Evolutionary conservation across 2,888 invertebrate genomes (phyloP).

Genomic region (Parochlus steinenii): DNA sequence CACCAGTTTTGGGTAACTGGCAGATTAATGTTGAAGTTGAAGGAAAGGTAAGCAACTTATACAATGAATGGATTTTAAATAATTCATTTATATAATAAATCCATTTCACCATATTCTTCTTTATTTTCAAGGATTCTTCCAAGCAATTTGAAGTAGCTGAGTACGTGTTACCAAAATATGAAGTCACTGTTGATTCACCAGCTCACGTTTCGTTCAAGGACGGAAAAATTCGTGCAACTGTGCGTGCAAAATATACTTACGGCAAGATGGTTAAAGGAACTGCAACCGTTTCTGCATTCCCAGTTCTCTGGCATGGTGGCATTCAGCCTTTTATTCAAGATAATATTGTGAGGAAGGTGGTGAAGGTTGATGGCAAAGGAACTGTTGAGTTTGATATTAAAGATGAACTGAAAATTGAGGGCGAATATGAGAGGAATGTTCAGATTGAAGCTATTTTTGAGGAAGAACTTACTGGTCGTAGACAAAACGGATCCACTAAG

Average conservation of each 20-base stretch:
- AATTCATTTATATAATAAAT: neutral
- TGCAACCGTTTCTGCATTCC: slow-evolving; percentile 67
- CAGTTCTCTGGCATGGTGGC: slow-evolving; percentile 61
- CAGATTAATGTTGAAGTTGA: slow-evolving; percentile 51
- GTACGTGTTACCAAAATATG: slow-evolving; percentile 86
- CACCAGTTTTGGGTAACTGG: slow-evolving; percentile 80
- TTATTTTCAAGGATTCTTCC: slow-evolving; percentile 1
- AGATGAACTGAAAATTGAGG: slow-evolving; percentile 59
- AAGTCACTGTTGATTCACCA: slow-evolving; percentile 68
- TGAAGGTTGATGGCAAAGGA: slow-evolving; percentile 43
- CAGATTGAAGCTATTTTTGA: slow-evolving; percentile 78
- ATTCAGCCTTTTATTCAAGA: slow-evolving; percentile 62
- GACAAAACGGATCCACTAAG: slow-evolving; percentile 60
- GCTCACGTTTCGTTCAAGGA: slow-evolving; percentile 69
- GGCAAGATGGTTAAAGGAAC: slow-evolving; percentile 78
- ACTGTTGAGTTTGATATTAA: slow-evolving; percentile 62
- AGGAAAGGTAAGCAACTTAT: no score
- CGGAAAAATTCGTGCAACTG: slow-evolving; percentile 55
- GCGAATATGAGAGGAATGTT: slow-evolving; percentile 65
- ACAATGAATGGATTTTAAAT: neutral
- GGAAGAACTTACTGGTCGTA: slow-evolving; percentile 71
- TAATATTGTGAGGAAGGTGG: slow-evolving; percentile 54
- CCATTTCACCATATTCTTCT: neutral
- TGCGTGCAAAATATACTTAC: slow-evolving; percentile 71
- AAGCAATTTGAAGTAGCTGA: slow-evolving; percentile 55